Evolutionary conservation across 2,797 vertebrate genomes (phyloP).

Genomic region (Neoniphon sammara): DNA sequence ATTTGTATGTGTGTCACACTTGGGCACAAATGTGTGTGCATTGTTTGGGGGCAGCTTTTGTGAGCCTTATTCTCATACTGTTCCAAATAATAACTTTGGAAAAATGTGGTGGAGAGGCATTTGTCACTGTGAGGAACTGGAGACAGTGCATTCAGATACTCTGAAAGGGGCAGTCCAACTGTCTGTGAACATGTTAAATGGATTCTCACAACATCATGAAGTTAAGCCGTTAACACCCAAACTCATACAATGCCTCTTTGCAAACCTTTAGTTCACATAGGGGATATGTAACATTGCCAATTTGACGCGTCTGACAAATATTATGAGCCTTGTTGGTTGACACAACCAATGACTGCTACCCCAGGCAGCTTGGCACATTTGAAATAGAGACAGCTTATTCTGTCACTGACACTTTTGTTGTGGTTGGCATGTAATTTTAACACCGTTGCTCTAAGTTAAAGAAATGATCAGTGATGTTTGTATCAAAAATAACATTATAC

Average conservation of each 20-base stretch:
- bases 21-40: not conserved
- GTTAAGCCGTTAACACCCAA: not conserved
- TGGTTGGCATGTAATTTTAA: too few relatives aligned
- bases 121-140: not conserved
- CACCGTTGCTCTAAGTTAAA: too few relatives aligned
- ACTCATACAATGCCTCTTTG: not conserved
- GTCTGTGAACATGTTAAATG: too few relatives aligned
- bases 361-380: too few relatives aligned
- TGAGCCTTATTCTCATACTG: not conserved
- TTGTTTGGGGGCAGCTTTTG: not conserved
- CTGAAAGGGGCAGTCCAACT: too few relatives aligned
- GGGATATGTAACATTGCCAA: too few relatives aligned
- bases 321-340: slow-evolving; percentile 12
- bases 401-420: too few relatives aligned
- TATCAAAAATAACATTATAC: too few relatives aligned
- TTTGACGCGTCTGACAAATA: too few relatives aligned
- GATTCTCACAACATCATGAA: not conserved
- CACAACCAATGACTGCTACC: slow-evolving; percentile 5
- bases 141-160: not conserved
- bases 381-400: too few relatives aligned
- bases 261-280: not conserved
- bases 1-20: too few relatives aligned
- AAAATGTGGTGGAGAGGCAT: not conserved
- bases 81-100: slow-evolving; percentile 6
- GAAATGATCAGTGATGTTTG: too few relatives aligned